Evolutionary conservation across 2,113 vertebrate genomes (phyloP).

Genomic region (Chaetorhynchus papuensis): DNA sequence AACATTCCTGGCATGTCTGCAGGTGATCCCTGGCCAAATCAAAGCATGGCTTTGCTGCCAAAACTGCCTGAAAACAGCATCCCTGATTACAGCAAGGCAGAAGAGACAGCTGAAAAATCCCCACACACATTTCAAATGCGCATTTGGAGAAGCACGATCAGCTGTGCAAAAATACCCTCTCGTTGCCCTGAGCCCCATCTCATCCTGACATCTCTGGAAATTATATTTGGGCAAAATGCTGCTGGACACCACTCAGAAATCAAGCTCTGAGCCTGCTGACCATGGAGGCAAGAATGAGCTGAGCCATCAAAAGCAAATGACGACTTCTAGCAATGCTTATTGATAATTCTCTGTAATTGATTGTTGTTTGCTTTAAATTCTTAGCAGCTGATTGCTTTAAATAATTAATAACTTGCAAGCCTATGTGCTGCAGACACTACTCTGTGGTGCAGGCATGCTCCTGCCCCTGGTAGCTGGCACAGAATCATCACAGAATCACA

Average conservation of each 20-base stretch:
- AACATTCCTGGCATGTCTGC: neutral
- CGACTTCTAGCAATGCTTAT: neutral
- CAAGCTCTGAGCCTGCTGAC: neutral
- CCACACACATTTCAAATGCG: neutral
- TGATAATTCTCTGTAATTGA: neutral
- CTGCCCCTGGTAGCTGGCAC: neutral
- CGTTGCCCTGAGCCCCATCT: neutral
- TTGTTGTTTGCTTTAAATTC: neutral
- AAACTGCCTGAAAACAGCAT: neutral
- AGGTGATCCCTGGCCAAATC: neutral
- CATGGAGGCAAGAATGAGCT: neutral
- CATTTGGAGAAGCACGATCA: neutral
- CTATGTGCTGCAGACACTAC: neutral
- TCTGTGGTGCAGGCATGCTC: neutral
- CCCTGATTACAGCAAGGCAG: neutral
- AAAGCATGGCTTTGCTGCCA: neutral
- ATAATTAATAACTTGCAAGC: neutral
- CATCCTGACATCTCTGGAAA: neutral
- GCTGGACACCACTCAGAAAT: neutral
- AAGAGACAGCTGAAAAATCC: neutral
- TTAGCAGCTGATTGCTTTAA: neutral
- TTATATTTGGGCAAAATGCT: neutral
- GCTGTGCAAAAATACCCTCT: neutral
- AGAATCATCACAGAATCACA: neutral
- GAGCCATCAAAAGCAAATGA: neutral